Evolutionary conservation across 2,113 vertebrate species (phyloP).

Genomic region (Embiotoca jacksoni): DNA sequence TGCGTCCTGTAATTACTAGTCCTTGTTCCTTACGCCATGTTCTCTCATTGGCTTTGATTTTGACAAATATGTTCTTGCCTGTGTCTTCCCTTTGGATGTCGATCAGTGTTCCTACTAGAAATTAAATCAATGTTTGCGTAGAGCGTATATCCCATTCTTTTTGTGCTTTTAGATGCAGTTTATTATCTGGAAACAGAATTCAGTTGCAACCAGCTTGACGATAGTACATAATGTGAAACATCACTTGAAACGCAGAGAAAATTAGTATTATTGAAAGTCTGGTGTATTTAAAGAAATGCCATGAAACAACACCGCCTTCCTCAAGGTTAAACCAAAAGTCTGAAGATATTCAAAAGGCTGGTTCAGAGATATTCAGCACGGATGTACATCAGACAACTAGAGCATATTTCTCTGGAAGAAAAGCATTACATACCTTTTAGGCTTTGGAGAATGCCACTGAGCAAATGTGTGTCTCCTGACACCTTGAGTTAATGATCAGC

Average conservation of each 20-base stretch:
- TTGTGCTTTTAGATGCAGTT: background rate
- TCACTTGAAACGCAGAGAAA: background rate
- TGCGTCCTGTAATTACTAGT: conserved; percentile 78
- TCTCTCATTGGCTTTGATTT: conserved; percentile 51
- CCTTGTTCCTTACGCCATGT: conserved; percentile 32
- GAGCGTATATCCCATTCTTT: background rate
- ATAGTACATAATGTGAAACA: background rate
- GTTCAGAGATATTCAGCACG: conserved; percentile 43
- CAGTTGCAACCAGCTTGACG: background rate
- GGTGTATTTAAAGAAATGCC: conserved; percentile 14
- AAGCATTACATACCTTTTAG: conserved; percentile 58
- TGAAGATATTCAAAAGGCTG: conserved; percentile 21
- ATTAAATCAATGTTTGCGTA: conserved; percentile 50
- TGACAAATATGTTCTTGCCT: conserved; percentile 58
- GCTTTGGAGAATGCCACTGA: conserved; percentile 77
- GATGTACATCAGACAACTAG: conserved; percentile 49
- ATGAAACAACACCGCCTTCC: conserved; percentile 3
- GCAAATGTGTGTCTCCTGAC: conserved; percentile 72
- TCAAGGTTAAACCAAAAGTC: conserved; percentile 62
- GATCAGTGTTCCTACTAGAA: conserved; percentile 37
- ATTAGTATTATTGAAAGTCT: background rate
- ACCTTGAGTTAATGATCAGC: conserved; percentile 84
- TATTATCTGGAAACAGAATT: background rate
- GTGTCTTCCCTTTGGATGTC: conserved; percentile 16
- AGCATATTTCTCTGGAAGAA: conserved; percentile 32